A percentile compares a stretch with the other conserved stretches of the same genome.
phyloP scores from a whole-genome alignment of 2,888 invertebrate species.

The Pristionchus exspectatus region DNA sequence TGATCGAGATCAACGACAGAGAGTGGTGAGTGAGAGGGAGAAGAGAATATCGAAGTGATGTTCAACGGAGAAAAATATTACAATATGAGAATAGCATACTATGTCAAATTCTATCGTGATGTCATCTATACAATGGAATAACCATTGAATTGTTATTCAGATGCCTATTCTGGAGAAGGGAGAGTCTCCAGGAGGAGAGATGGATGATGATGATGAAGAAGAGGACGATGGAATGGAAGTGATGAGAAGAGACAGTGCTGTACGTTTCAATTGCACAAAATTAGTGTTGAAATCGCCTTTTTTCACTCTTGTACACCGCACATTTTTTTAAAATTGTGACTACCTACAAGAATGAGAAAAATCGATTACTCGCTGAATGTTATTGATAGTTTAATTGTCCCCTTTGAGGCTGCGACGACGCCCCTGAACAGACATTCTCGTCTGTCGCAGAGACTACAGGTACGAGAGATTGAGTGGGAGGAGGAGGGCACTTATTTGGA shows the following conservation, averaged over 20 bases:
- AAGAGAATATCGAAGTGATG: not conserved
- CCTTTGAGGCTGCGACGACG: not conserved
- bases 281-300: too few species aligned
- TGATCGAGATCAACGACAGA: not conserved
- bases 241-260: not conserved
- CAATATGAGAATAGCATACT: not conserved
- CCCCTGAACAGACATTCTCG: not conserved
- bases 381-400: not conserved
- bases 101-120: not conserved
- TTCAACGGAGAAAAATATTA: not conserved
- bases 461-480: not conserved
- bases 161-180: constrained; percentile 12
- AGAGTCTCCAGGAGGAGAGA: not conserved
- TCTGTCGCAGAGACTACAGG: constrained; percentile 40
- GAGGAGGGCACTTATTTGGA: too few species aligned
- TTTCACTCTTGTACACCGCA: too few species aligned
- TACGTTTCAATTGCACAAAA: not conserved
- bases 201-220: not conserved
- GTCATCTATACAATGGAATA: not conserved
- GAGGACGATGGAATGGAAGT: not conserved
- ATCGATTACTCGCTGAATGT: not conserved
- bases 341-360: too few species aligned
- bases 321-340: too few species aligned
- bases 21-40: constrained; percentile 15
- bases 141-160: not conserved